phyloP scores from a whole-genome alignment of 2,888 invertebrate species.

The Xylota sylvarum region DNA sequence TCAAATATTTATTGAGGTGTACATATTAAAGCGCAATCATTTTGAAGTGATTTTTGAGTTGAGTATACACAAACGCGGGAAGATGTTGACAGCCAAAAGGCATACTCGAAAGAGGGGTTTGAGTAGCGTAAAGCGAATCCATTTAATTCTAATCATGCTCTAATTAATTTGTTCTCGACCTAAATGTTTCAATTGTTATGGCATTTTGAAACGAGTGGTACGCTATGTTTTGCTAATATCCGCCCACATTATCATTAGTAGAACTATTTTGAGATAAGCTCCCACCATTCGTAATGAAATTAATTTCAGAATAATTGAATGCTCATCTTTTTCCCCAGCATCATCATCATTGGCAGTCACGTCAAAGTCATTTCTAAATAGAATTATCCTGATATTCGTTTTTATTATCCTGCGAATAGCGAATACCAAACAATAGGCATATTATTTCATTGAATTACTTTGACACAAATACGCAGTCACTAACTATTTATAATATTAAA shows the following conservation, averaged over 20 bases:
- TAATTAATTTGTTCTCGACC: slow-evolving; percentile 23
- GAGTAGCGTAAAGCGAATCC: neutral
- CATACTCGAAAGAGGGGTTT: neutral
- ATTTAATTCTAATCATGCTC: slow-evolving; percentile 5
- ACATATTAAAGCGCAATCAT: neutral
- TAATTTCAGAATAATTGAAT: slow-evolving; percentile 49
- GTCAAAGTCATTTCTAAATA: slow-evolving; percentile 19
- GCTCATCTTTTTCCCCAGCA: slow-evolving; percentile 9
- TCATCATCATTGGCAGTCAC: slow-evolving; percentile 32
- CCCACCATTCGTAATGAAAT: slow-evolving; percentile 9
- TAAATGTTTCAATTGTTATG: slow-evolving; percentile 23
- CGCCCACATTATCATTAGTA: neutral
- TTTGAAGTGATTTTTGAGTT: too few relatives aligned
- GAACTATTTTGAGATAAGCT: slow-evolving; percentile 9
- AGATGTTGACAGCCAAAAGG: neutral
- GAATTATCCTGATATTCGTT: slow-evolving; percentile 16
- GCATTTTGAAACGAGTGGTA: neutral
- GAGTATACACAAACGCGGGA: neutral
- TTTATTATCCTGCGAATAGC: slow-evolving; percentile 9
- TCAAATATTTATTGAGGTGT: neutral
- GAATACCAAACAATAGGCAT: neutral
- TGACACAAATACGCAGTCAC: slow-evolving; percentile 16
- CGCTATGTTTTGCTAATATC: slow-evolving; percentile 13
- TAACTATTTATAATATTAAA: slow-evolving; percentile 17
- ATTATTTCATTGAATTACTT: slow-evolving; percentile 4